These are phyloP conservation scores for Pandion haliaetus DNA, from an alignment of 2,113 vertebrate species.

Conservation along the genomic window DNA sequence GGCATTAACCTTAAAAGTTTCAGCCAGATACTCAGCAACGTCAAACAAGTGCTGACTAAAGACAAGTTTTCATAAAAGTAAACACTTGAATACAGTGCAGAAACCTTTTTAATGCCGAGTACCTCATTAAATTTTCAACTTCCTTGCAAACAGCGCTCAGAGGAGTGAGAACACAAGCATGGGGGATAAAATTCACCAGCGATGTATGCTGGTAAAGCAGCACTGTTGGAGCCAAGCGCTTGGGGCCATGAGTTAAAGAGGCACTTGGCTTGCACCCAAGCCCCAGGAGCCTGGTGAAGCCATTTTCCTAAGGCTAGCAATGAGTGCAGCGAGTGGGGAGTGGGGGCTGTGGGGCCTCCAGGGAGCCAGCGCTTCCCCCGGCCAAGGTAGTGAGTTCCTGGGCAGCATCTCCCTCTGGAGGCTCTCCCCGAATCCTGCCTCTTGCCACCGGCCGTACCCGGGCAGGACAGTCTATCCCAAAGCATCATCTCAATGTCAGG, in stretches of 20 bases:
- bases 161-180: rapidly evolving
- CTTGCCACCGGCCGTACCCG: neutral
- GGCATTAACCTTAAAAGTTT: neutral
- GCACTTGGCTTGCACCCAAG: neutral
- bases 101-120: neutral
- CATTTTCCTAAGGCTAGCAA: neutral
- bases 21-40: neutral
- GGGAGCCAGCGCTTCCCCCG: rapidly evolving
- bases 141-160: neutral
- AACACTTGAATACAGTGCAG: neutral
- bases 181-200: neutral
- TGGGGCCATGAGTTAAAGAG: rapidly evolving
- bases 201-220: neutral
- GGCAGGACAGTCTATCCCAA: neutral
- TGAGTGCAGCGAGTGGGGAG: neutral
- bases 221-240: neutral
- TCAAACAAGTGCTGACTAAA: neutral
- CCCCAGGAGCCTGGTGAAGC: neutral
- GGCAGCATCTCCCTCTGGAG: slow-evolving; percentile 12
- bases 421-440: neutral
- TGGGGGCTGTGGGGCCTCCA: too few relatives aligned
- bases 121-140: neutral
- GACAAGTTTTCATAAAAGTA: neutral
- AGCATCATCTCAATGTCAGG: neutral
- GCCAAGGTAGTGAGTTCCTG: rapidly evolving